Evolutionary conservation across 2,888 invertebrate species (phyloP).

Genomic region (Petrophora chlorosata): DNA sequence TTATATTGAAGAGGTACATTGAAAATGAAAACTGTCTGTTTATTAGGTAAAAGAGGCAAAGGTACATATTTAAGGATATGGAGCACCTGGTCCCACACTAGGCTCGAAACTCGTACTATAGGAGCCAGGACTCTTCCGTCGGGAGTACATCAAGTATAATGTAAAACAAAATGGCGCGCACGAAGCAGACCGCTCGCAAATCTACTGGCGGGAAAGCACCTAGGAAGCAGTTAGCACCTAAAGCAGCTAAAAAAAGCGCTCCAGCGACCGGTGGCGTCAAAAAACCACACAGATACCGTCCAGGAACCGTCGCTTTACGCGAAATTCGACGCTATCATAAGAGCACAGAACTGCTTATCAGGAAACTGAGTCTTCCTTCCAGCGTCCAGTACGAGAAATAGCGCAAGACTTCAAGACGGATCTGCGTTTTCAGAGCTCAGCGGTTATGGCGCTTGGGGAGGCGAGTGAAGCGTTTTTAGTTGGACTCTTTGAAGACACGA

Average conservation of each 20-base stretch:
- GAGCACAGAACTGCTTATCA: conserved; percentile 87
- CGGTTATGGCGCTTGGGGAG: conserved; percentile 87
- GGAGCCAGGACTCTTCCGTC: no score
- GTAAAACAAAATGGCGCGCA: conserved; percentile 85
- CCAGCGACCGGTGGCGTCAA: conserved; percentile 89
- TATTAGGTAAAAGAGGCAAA: no score
- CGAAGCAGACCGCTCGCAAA: no score
- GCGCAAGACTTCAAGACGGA: no score
- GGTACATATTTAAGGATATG: no score
- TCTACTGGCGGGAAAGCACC: no score
- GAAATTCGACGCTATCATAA: conserved; percentile 90
- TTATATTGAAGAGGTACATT: no score
- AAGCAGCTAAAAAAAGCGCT: conserved; percentile 88
- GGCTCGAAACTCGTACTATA: no score
- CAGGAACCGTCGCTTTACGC: conserved; percentile 87
- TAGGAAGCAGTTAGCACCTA: conserved; percentile 87
- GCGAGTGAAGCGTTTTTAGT: conserved; percentile 86
- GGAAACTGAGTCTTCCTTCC: conserved; percentile 89
- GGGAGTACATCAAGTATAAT: no score
- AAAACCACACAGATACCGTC: conserved; percentile 88
- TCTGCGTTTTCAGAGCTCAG: conserved; percentile 89
- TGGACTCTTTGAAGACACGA: no score
- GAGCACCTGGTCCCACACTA: no score
- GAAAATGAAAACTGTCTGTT: no score
- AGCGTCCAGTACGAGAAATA: conserved; percentile 88